A percentile compares a stretch with the other conserved stretches of the same genome.
These are phyloP conservation scores for Sericinus montela DNA, from an alignment of 2,888 invertebrate species.

Conservation along the genomic window DNA sequence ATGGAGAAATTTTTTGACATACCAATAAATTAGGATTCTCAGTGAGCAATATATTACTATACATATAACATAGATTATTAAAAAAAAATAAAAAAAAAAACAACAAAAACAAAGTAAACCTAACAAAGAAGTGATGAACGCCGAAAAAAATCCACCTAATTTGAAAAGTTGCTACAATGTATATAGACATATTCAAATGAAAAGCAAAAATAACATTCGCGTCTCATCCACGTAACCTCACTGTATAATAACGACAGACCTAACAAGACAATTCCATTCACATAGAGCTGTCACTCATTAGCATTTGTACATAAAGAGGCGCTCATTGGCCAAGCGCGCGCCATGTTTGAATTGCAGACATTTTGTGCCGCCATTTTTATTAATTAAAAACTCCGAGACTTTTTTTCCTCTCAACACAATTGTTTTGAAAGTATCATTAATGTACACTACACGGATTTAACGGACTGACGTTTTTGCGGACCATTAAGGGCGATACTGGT, in stretches of 20 bases:
- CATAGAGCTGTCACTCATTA: constrained; percentile 71
- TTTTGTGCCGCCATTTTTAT: constrained; percentile 64
- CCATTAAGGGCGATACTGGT: constrained; percentile 9
- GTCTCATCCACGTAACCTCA: constrained; percentile 39
- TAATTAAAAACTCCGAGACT: constrained; percentile 60
- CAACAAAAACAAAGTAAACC: background rate
- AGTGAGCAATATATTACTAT: too few species aligned
- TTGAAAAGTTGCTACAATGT: constrained; percentile 25
- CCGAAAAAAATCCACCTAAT: constrained; percentile 23
- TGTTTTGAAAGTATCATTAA: constrained; percentile 49
- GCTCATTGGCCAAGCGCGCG: constrained; percentile 50
- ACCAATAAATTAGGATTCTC: too few species aligned
- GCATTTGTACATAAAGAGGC: constrained; percentile 69
- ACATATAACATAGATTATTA: too few species aligned
- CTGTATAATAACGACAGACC: constrained; percentile 58
- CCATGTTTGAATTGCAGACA: constrained; percentile 62
- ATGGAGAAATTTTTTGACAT: too few species aligned
- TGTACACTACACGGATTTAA: constrained; percentile 35
- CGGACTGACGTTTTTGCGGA: constrained; percentile 25
- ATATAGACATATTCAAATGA: constrained; percentile 29
- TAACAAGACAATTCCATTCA: constrained; percentile 76
- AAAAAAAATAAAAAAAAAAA: constrained; percentile 20
- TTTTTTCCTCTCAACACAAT: constrained; percentile 38
- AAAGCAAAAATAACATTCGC: constrained; percentile 54
- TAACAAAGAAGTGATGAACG: constrained; percentile 18